phyloP scores from a whole-genome alignment of 1,140 invertebrate species.

The Megalonaias nervosa region DNA sequence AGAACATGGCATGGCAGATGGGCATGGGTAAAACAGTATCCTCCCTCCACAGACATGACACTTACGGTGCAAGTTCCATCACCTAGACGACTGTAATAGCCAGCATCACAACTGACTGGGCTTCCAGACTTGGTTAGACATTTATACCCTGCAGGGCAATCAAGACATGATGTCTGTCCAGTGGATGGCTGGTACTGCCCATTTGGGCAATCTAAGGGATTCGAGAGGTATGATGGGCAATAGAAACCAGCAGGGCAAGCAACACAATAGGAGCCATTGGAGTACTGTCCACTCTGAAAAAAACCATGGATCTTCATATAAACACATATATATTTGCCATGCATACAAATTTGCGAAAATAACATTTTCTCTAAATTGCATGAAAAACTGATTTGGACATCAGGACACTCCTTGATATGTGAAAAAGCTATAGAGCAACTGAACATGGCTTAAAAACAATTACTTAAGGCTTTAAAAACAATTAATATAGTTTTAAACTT shows the following conservation, averaged over 20 bases:
- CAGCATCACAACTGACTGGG: slow-evolving; percentile 59
- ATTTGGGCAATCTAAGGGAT: slow-evolving; percentile 46
- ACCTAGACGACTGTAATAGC: slow-evolving; percentile 58
- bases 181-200: slow-evolving; percentile 56
- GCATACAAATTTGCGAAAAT: no score
- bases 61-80: slow-evolving; percentile 56
- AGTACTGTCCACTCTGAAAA: slow-evolving; percentile 62
- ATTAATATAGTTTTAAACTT: no score
- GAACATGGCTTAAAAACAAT: no score
- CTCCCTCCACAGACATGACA: not conserved
- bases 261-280: slow-evolving; percentile 52
- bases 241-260: slow-evolving; percentile 55
- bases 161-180: slow-evolving; percentile 54
- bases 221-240: slow-evolving; percentile 50
- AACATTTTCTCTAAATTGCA: no score
- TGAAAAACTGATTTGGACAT: no score
- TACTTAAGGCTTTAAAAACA: no score
- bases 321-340: not conserved
- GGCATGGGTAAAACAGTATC: no score
- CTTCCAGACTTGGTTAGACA: slow-evolving; percentile 47
- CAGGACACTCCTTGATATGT: no score
- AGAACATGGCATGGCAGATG: no score
- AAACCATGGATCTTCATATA: not conserved
- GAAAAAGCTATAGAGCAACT: no score
- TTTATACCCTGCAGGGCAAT: slow-evolving; percentile 59